Conservation (phyloP, 2,888 invertebrate genomes). For the Nomada flava region DNA sequence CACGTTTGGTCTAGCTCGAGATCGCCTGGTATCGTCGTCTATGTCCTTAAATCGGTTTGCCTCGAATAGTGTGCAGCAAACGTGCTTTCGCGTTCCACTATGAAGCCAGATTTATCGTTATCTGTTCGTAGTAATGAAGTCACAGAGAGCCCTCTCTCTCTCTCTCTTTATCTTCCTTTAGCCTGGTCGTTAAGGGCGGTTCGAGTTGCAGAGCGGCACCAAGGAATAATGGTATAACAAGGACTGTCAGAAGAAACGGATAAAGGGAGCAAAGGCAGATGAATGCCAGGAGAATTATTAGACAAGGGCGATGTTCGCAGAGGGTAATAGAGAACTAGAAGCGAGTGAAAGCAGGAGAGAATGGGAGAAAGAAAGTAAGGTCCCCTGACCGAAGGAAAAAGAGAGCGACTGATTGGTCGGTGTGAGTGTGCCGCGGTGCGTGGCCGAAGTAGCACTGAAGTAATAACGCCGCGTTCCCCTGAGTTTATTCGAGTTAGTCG, state of each 20-base stretch:
- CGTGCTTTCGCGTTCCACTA: background rate
- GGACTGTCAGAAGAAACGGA: background rate
- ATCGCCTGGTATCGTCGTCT: background rate
- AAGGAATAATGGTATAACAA: background rate
- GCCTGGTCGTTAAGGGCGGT: background rate
- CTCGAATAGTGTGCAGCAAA: background rate
- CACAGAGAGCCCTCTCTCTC: background rate
- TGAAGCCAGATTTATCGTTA: conserved; percentile 6
- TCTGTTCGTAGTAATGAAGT: background rate
- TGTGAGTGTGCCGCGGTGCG: conserved; percentile 75
- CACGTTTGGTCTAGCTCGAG: background rate
- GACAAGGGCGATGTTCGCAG: background rate
- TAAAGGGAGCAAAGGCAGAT: background rate
- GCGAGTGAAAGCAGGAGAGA: conserved; percentile 21
- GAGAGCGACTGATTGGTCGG: conserved; percentile 23
- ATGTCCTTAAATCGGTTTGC: background rate
- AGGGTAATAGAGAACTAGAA: background rate
- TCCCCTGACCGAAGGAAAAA: background rate
- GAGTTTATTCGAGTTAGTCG: conserved; percentile 80
- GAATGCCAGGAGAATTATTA: conserved; percentile 9
- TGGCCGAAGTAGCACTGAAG: conserved; percentile 81
- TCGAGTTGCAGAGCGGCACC: background rate
- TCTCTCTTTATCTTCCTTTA: background rate
- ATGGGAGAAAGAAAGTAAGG: conserved; percentile 3
- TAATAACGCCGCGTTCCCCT: conserved; percentile 73